Conservation (phyloP, 2,888 invertebrate species). For the Tiphia femorata region DNA sequence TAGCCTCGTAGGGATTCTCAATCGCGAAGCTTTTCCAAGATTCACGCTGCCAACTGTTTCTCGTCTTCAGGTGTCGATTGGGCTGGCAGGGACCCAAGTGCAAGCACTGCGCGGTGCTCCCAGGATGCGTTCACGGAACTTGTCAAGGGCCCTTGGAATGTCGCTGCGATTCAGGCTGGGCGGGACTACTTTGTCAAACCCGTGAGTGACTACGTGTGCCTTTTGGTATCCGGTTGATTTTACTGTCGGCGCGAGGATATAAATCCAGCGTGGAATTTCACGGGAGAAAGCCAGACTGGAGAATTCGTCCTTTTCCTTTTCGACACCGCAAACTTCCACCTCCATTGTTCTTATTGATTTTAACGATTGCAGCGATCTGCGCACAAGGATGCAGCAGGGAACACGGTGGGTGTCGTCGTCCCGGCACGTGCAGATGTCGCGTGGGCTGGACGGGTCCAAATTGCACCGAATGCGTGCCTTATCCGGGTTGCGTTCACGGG, state of each 20-base stretch:
- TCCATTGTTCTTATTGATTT: conserved; percentile 3
- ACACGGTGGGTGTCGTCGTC: conserved; percentile 86
- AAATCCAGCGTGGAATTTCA: no score
- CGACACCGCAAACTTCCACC: background rate
- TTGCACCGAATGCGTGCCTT: conserved; percentile 82
- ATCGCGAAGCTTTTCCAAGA: no score
- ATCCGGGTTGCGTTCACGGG: conserved; percentile 91
- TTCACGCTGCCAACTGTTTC: background rate
- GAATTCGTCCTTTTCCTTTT: no score
- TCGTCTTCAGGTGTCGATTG: conserved; percentile 80
- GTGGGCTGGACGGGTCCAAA: conserved; percentile 89
- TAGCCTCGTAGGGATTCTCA: no score
- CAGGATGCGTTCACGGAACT: conserved; percentile 91
- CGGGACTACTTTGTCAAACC: conserved; percentile 87
- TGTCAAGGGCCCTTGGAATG: conserved; percentile 93
- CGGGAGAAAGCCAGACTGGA: no score
- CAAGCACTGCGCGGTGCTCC: conserved; percentile 87
- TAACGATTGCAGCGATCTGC: conserved; percentile 80
- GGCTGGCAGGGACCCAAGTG: conserved; percentile 93
- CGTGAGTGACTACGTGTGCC: conserved; percentile 82
- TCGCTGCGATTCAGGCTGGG: conserved; percentile 91
- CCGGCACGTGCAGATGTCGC: conserved; percentile 87
- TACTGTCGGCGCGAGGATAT: no score
- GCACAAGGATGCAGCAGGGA: conserved; percentile 85
- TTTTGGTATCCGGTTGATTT: no score